phyloP scores from a whole-genome alignment of 2,888 invertebrate genomes.

The Hydroisotoma schaefferi region DNA sequence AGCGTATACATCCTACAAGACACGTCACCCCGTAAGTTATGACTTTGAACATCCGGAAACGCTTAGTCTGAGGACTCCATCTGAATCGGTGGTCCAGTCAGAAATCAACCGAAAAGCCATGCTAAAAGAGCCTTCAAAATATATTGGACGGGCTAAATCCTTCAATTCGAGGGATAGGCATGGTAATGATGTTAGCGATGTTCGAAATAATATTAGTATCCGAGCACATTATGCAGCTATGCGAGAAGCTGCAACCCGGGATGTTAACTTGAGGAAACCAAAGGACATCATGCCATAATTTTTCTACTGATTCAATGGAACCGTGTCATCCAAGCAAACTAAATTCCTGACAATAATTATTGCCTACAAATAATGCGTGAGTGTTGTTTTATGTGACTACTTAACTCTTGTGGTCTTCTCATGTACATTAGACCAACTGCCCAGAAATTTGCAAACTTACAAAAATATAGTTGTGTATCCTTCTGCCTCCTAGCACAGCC shows the following conservation, averaged over 20 bases:
- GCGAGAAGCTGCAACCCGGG: constrained; percentile 21
- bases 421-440: too few relatives aligned
- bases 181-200: constrained; percentile 22
- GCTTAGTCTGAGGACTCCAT: constrained; percentile 5
- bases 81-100: constrained; percentile 23
- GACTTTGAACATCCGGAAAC: constrained; percentile 15
- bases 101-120: constrained; percentile 33
- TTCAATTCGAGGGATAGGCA: constrained; percentile 18
- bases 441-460: not conserved
- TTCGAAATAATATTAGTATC: constrained; percentile 31
- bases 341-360: not conserved
- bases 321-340: too few relatives aligned
- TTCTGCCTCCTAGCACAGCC: too few relatives aligned
- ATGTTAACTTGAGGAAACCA: constrained; percentile 11
- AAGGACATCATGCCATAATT: constrained; percentile 17
- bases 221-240: constrained; percentile 41
- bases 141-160: constrained; percentile 1
- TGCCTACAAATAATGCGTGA: not conserved
- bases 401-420: too few relatives aligned
- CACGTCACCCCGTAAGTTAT: constrained; percentile 12
- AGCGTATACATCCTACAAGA: constrained; percentile 13
- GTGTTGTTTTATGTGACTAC: not conserved
- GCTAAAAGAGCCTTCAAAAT: constrained; percentile 23
- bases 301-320: too few relatives aligned
- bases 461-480: too few relatives aligned